Base-by-base conservation (phyloP, 1,140 invertebrate genomes). In the Drosophila nigrodunni region DNA sequence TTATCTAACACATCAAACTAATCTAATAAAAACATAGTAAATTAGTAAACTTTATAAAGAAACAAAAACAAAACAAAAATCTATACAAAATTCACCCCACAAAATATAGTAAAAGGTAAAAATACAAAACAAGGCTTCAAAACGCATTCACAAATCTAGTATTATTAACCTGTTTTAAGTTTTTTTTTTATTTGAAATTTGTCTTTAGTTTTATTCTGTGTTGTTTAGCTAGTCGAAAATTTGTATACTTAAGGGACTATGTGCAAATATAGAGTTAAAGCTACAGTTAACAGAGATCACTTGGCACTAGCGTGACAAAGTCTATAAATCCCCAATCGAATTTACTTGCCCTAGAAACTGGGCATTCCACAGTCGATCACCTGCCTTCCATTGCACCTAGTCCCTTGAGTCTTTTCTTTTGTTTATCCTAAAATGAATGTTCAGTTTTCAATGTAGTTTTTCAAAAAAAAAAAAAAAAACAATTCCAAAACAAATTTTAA, bases 51-150 rank as follows among this genome's bases (percentile, higher is more conserved):
- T 7, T 13, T 61, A 52, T 35, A 43, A 46, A 62, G 30, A 68
- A 68, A 15, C 39, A 65, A 68, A 35, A 67, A 66, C 25, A 60
- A 64, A 15, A 15, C 15, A 71, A 58, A 72, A 82, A 67, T 58
- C 72, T 43, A 35, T 57, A 57, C 35, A 47, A 76, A 69, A 80
- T 73, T 90, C 85, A 90, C 86, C 85, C 81, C 85, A 90, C 83
- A 89, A 89, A 89, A 87, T 90, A 78, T 78, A 85, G 69, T 89
- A 85, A 89, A 89, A 89, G 85, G 85, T 89, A 89, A 89, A 88
- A 88, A 79, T 54, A 46, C 7, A 46, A 39, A 57, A 57, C 54
- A 83, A 62, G 71, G 71, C 85, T 90, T 85, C 66, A 81, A 30
- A 88, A 76, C 78, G 71, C 86, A 90, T 81, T 85, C 78, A 86